Conservation (phyloP, 2,888 invertebrate genomes). For the Gandaritis pyraliata region DNA sequence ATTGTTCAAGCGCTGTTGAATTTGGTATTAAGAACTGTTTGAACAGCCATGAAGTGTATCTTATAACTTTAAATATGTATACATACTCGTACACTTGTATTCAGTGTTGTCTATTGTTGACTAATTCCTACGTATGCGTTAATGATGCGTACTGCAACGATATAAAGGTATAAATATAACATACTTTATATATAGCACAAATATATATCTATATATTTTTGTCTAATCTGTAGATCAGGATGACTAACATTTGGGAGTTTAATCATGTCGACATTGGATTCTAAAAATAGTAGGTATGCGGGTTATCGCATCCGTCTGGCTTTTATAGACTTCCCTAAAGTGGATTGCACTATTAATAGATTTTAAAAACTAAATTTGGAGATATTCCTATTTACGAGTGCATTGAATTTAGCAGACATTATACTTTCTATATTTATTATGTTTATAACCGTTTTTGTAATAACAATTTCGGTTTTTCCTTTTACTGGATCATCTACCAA, state of each 20-base stretch:
- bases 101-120: background rate
- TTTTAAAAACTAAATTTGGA: slow-evolving; percentile 5
- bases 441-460: background rate
- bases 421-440: too few relatives aligned
- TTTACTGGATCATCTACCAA: too few relatives aligned
- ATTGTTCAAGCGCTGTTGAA: slow-evolving; percentile 31
- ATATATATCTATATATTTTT: too few relatives aligned
- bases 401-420: too few relatives aligned
- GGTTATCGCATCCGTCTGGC: slow-evolving; percentile 37
- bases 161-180: too few relatives aligned
- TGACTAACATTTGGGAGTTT: slow-evolving; percentile 25
- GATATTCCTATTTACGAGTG: background rate
- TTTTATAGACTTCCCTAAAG: slow-evolving; percentile 35
- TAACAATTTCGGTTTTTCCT: too few relatives aligned
- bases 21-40: slow-evolving; percentile 23
- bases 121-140: too few relatives aligned
- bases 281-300: slow-evolving; percentile 45
- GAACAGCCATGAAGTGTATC: background rate
- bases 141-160: too few relatives aligned
- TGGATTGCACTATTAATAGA: slow-evolving; percentile 37
- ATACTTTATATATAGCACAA: too few relatives aligned
- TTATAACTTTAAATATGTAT: background rate
- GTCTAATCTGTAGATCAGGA: too few relatives aligned
- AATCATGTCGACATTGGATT: slow-evolving; percentile 40
- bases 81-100: background rate